Evolutionary conservation across 2,797 vertebrate genomes (phyloP).

Genomic region (Sitta carolinensis): DNA sequence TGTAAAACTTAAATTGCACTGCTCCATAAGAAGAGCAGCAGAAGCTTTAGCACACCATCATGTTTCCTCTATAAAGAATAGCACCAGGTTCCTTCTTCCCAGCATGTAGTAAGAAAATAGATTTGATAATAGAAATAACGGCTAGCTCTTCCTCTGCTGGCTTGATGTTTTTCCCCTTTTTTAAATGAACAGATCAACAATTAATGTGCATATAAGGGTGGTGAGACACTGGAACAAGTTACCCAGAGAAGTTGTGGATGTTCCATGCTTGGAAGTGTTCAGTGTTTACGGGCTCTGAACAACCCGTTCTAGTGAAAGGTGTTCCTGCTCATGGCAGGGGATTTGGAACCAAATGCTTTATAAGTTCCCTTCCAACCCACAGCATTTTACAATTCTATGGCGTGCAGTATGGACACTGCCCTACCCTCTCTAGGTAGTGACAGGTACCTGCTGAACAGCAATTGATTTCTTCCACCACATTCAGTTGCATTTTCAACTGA

Average conservation of each 20-base stretch:
- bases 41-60: background rate
- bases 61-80: background rate
- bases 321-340: too few species aligned
- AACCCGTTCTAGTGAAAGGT: background rate
- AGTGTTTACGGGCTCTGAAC: background rate
- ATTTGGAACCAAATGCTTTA: background rate
- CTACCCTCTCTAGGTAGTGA: too few species aligned
- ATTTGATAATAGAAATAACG: background rate
- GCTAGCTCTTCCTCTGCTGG: background rate
- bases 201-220: background rate
- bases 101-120: background rate
- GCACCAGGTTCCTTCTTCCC: background rate
- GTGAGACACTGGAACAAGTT: background rate
- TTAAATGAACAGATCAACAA: background rate
- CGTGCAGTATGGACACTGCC: background rate
- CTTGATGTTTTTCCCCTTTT: background rate
- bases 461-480: background rate
- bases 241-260: too few species aligned
- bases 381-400: background rate
- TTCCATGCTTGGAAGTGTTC: background rate
- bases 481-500: background rate
- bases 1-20: background rate
- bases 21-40: background rate
- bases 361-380: too few species aligned
- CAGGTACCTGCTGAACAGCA: background rate